phyloP scores from a whole-genome alignment of 2,113 vertebrate genomes.

The Neogobius melanostomus region DNA sequence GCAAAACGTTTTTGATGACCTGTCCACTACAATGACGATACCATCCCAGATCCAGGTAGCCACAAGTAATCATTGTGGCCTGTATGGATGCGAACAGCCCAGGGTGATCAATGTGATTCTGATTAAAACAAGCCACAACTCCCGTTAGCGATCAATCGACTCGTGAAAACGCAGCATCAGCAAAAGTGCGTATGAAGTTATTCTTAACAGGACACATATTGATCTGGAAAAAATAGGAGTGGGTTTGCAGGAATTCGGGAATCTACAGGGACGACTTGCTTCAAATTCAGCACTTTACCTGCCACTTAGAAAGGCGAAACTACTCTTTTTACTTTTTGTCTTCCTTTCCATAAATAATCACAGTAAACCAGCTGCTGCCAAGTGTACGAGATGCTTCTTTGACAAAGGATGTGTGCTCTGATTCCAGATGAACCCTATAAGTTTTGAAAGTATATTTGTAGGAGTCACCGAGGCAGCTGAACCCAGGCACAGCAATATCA shows the following conservation, averaged over 20 bases:
- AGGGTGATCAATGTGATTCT: neutral
- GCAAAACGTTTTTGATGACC: constrained; percentile 8
- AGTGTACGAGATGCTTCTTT: too few species aligned
- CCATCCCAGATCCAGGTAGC: neutral
- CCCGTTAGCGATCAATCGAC: neutral
- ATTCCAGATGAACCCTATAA: too few species aligned
- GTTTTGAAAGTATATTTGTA: too few species aligned
- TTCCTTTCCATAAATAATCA: too few species aligned
- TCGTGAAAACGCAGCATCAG: neutral
- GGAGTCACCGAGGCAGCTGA: too few species aligned
- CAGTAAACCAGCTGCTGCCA: too few species aligned
- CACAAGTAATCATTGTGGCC: neutral
- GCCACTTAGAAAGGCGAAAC: too few species aligned
- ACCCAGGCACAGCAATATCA: too few species aligned
- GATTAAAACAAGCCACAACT: constrained; percentile 5
- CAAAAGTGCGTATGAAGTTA: neutral
- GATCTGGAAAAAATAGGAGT: neutral
- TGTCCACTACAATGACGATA: neutral
- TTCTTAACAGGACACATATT: neutral
- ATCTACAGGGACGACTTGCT: neutral
- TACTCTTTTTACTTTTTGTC: too few species aligned
- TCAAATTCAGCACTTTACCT: too few species aligned
- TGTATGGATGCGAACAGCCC: neutral
- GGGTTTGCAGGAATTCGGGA: neutral
- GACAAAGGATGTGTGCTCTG: too few species aligned